Evolutionary conservation across 2,797 vertebrate species (phyloP).

Genomic region (Sebastes cheni): DNA sequence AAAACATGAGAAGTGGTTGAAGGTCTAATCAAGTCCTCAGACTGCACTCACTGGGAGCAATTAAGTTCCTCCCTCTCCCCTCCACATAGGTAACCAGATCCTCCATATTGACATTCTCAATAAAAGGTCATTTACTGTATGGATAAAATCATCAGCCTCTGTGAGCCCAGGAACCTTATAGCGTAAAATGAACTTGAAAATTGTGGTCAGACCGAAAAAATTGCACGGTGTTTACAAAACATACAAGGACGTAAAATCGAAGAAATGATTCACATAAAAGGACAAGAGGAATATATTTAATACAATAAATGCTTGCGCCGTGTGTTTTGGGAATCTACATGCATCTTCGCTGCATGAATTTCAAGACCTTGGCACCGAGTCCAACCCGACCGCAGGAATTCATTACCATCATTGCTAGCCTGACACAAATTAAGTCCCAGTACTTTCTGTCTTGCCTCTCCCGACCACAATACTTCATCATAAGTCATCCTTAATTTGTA

Average conservation of each 20-base stretch:
- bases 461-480: conserved; percentile 81
- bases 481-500: conserved; percentile 81
- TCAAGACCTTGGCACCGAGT: conserved; percentile 68
- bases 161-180: conserved; percentile 51
- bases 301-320: conserved; percentile 39
- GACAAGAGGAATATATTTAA: conserved; percentile 44
- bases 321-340: conserved; percentile 53
- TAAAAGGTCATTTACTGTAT: conserved; percentile 83
- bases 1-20: conserved; percentile 86
- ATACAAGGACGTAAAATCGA: conserved; percentile 62
- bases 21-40: conserved; percentile 85
- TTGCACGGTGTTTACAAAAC: conserved; percentile 48
- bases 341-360: conserved; percentile 66
- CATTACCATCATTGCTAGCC: conserved; percentile 80
- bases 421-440: conserved; percentile 83
- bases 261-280: conserved; percentile 44
- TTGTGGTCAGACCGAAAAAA: conserved; percentile 51
- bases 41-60: conserved; percentile 84
- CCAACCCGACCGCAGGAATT: conserved; percentile 79
- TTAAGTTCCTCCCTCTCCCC: conserved; percentile 79
- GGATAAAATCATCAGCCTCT: conserved; percentile 75
- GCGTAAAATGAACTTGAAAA: conserved; percentile 58
- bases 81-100: conserved; percentile 83
- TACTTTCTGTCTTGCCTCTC: conserved; percentile 77
- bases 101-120: conserved; percentile 81